Conservation (phyloP, 2,113 vertebrate species). For the Pelecanus crispus region DNA sequence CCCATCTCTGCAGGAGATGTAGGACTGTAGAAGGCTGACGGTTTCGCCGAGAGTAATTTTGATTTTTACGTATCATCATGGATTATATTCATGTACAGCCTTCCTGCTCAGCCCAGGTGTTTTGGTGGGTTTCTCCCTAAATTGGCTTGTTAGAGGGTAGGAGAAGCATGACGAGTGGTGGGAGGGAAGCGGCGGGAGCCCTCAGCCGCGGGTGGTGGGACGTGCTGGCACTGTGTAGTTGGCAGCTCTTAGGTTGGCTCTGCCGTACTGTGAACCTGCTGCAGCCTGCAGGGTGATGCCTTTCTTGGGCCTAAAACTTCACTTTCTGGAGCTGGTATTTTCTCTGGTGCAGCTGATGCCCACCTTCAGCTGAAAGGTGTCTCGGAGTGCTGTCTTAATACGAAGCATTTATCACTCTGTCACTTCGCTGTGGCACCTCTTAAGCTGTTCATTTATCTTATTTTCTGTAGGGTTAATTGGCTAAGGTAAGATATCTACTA, state of each 20-base stretch:
- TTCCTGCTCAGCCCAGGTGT: neutral
- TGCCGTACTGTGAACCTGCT: neutral
- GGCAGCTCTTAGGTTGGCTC: neutral
- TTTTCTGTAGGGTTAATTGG: neutral
- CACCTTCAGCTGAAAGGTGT: neutral
- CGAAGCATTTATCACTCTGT: neutral
- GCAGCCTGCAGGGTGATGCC: neutral
- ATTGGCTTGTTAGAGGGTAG: neutral
- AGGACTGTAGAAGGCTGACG: neutral
- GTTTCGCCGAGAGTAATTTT: neutral
- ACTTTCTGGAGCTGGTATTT: neutral
- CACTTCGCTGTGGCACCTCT: neutral
- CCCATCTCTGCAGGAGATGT: neutral
- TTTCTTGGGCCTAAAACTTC: neutral
- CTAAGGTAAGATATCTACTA: neutral
- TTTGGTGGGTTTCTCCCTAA: neutral
- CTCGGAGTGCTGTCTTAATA: neutral
- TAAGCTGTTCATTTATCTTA: neutral
- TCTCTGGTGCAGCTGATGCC: neutral
- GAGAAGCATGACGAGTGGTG: neutral
- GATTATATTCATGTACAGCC: neutral
- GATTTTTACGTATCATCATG: accelerated
- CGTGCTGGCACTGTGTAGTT: accelerated
- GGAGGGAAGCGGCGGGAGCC: neutral
- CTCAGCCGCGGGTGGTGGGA: neutral